Evolutionary conservation across 2,113 vertebrate species (phyloP).

Genomic region (Bucco capensis): DNA sequence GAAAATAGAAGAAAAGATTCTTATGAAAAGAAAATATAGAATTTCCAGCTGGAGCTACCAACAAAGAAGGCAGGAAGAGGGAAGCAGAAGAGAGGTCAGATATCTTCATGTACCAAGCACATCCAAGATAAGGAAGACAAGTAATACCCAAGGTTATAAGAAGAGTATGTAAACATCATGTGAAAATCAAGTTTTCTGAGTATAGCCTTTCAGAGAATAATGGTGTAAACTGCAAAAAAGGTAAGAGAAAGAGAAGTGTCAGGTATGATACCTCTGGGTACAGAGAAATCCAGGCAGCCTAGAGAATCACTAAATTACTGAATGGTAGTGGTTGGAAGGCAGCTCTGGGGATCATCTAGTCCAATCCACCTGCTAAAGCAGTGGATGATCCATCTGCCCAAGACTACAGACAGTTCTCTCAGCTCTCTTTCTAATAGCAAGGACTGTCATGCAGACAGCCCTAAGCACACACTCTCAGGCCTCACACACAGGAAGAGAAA

Average conservation of each 20-base stretch:
- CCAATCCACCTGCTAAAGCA: no score
- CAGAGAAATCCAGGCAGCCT: not conserved
- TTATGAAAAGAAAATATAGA: not conserved
- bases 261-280: not conserved
- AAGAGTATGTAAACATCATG: conserved; percentile 52
- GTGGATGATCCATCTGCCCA: not conserved
- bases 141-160: conserved; percentile 31
- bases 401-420: not conserved
- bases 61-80: not conserved
- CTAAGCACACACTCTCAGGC: not conserved
- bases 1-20: not conserved
- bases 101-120: conserved; percentile 14
- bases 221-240: not conserved
- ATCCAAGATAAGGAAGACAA: conserved; percentile 32
- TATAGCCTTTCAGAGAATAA: not conserved
- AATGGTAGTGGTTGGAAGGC: no score
- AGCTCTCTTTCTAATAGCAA: not conserved
- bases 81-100: not conserved
- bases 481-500: fast-evolving
- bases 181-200: not conserved
- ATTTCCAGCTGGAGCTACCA: not conserved
- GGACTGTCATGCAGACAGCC: not conserved
- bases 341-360: no score
- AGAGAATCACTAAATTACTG: no score
- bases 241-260: not conserved